phyloP scores from a whole-genome alignment of 2,113 vertebrate genomes.

The Pavo muticus region DNA sequence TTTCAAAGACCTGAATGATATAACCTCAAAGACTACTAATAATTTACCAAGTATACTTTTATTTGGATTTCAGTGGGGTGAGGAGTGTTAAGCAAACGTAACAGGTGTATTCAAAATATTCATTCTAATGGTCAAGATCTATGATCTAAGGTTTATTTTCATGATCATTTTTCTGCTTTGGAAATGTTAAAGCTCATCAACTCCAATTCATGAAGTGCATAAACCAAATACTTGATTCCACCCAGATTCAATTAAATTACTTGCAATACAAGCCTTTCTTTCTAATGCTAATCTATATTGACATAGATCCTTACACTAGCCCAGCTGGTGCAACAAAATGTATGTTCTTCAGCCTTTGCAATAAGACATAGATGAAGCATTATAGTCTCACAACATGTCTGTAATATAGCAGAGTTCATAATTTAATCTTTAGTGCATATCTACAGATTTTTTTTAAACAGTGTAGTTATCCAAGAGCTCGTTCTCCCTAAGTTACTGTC shows the following conservation, averaged over 20 bases:
- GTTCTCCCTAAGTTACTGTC: neutral
- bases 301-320: neutral
- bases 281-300: neutral
- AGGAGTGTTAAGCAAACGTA: neutral
- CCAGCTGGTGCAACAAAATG: neutral
- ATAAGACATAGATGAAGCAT: neutral
- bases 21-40: neutral
- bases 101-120: neutral
- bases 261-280: neutral
- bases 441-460: neutral
- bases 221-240: neutral
- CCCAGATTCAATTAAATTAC: neutral
- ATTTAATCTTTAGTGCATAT: neutral
- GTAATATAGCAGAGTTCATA: neutral
- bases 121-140: neutral
- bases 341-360: neutral
- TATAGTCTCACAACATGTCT: neutral
- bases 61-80: neutral
- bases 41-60: neutral
- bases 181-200: neutral
- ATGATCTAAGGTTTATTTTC: neutral
- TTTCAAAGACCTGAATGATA: neutral
- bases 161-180: neutral
- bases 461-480: neutral
- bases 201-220: neutral